Base-by-base conservation (phyloP, 2,113 vertebrate genomes). In the Sebastes fasciatus region DNA sequence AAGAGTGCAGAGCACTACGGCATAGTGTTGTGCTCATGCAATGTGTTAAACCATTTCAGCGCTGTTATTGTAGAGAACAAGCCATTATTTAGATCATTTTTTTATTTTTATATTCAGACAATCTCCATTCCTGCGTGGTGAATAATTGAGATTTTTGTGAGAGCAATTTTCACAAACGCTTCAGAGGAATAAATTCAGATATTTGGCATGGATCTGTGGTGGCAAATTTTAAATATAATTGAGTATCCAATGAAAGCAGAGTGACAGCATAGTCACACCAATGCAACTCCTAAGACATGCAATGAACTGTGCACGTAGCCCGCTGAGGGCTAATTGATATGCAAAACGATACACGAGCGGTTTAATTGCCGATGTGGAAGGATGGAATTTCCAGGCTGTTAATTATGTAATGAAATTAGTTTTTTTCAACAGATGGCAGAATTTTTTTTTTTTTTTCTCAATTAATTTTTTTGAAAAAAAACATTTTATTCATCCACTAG, bases 331-430 rank as follows among this genome's bases (percentile, higher is more conserved):
- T 77, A 76, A 88, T 88, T 93, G 66, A 86, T 83, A 87, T 90
- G 73, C 89, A 89, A 43, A 82, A 66, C 14, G 16, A 80, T 78
- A 66, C 52, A 17, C 1, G 4, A 73, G 70, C n/a, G 1, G 9
- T 90, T 81, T 89, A 86, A 90, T 86, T 88, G 86, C 81, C 80
- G 76, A 88, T 79, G 84, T 74, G 78, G 77, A 77, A 82, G 62
- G 62, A 57, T 73, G 23, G 54, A 74, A 83, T 82, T 87, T 86
- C 73, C 60, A 58, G 51, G 40, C 72, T 82, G 81, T 84, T 88
- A 79, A 82, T 86, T 83, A 80, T 82, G 66, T 82, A 83, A 90
- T 90, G 55, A 87, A 87, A 90, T 90, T 52, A 77, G 71, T 82
- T 77, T 78, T 85, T 74, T 92, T 66, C 34, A 72, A 79, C 86